These are phyloP conservation scores for Alcedo quadribrachys DNA, from an alignment of 2,797 vertebrate genomes.

Conservation along the genomic window DNA sequence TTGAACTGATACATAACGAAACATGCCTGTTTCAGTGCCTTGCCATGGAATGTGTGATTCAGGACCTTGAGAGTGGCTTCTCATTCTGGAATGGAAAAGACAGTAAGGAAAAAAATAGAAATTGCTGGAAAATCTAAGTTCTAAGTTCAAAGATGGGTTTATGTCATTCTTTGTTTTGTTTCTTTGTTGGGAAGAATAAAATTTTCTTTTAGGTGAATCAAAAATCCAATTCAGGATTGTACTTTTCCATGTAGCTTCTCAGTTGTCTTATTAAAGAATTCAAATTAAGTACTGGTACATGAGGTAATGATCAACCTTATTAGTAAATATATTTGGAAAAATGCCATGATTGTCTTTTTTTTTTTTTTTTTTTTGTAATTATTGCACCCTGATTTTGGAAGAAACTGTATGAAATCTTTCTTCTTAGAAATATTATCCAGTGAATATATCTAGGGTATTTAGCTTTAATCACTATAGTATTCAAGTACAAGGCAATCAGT, in stretches of 20 bases:
- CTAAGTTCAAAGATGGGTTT: background rate
- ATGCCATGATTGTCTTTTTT: background rate
- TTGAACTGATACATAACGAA: background rate
- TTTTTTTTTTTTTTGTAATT: background rate
- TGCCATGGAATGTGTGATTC: accelerated
- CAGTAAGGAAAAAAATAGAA: background rate
- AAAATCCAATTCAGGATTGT: background rate
- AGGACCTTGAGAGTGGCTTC: background rate
- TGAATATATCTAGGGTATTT: background rate
- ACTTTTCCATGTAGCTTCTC: background rate
- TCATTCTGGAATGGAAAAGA: background rate
- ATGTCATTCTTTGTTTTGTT: background rate
- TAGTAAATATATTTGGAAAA: background rate
- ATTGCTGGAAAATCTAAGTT: background rate
- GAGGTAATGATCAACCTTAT: background rate
- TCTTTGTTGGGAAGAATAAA: background rate
- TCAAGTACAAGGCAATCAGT: background rate
- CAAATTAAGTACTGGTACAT: background rate
- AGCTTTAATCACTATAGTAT: background rate
- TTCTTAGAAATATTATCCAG: background rate
- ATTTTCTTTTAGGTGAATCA: background rate
- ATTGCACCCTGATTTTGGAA: background rate
- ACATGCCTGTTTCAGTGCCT: background rate
- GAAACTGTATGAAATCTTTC: background rate
- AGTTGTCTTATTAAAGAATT: background rate